phyloP scores from a whole-genome alignment of 2,113 vertebrate species.

The Urocitellus parryii region DNA sequence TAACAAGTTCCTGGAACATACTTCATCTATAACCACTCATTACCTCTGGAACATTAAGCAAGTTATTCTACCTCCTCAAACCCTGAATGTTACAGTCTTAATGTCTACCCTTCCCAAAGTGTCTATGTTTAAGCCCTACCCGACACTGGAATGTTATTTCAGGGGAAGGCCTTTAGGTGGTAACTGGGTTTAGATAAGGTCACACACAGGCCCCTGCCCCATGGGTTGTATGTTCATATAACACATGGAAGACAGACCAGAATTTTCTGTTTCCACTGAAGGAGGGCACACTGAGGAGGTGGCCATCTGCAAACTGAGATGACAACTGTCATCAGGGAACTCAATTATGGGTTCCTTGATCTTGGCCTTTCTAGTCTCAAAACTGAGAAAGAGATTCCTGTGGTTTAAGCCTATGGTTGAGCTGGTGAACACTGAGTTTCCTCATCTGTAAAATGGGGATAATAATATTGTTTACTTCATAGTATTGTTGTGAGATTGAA shows the following conservation, averaged over 20 bases:
- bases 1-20: not conserved
- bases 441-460: not conserved
- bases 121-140: not conserved
- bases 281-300: not conserved
- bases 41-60: slow-evolving; percentile 1
- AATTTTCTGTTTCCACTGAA: not conserved
- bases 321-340: not conserved
- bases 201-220: no score
- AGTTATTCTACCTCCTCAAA: slow-evolving; percentile 46
- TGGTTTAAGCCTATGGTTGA: not conserved
- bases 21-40: not conserved
- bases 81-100: not conserved
- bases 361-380: not conserved
- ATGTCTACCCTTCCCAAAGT: not conserved
- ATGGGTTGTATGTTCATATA: not conserved
- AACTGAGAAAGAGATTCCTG: not conserved
- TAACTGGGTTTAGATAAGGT: not conserved
- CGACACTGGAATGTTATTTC: not conserved
- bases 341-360: not conserved
- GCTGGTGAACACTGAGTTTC: not conserved
- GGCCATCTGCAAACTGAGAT: not conserved
- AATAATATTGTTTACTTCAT: not conserved
- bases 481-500: not conserved
- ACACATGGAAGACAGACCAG: not conserved
- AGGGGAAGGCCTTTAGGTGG: not conserved